Evolutionary conservation across 2,113 vertebrate species (phyloP).

Genomic region (Bubo blakistoni): DNA sequence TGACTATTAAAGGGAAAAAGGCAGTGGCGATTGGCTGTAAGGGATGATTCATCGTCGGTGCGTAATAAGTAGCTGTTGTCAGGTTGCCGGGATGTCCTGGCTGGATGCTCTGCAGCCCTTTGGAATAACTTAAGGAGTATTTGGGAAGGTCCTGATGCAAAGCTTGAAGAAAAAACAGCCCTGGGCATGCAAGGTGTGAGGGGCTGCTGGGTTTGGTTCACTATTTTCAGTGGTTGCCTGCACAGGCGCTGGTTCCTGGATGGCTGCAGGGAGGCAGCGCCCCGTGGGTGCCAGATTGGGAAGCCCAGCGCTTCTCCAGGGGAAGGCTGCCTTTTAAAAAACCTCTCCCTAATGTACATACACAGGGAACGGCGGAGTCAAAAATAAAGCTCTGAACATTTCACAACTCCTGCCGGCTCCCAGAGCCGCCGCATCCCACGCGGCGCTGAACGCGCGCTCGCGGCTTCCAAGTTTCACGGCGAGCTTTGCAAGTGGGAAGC

Average conservation of each 20-base stretch:
- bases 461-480: conserved; percentile 19
- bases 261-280: neutral
- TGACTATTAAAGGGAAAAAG: neutral
- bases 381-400: conserved; percentile 61
- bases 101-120: neutral
- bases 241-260: neutral
- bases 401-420: conserved; percentile 51
- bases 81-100: neutral
- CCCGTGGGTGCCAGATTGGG: neutral
- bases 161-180: neutral
- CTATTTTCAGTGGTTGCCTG: neutral
- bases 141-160: neutral
- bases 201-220: neutral
- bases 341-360: neutral
- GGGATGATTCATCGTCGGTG: neutral
- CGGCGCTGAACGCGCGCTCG: neutral
- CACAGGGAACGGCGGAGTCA: conserved; percentile 1
- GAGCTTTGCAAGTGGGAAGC: conserved; percentile 39
- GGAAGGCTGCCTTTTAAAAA: neutral
- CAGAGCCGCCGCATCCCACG: conserved; percentile 21
- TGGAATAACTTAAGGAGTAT: neutral
- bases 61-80: neutral
- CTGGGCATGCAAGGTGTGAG: neutral
- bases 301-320: conserved; percentile 18
- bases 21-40: neutral